Evolutionary conservation across 2,888 invertebrate genomes (phyloP).

Genomic region (Drosophila kanekoi): DNA sequence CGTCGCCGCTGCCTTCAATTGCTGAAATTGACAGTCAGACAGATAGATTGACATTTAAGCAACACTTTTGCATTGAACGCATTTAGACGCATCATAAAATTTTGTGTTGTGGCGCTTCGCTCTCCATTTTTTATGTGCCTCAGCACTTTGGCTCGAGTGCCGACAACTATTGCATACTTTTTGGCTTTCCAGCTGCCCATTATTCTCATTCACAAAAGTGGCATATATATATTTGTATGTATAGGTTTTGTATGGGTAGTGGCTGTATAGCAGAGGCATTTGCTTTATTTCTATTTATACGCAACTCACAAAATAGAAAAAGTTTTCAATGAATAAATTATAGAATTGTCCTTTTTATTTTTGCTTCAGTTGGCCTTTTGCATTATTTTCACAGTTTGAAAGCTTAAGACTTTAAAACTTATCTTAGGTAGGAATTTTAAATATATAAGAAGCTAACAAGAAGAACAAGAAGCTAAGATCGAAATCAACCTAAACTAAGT

Average conservation of each 20-base stretch:
- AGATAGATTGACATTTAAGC: slow-evolving; percentile 81
- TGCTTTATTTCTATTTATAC: slow-evolving; percentile 13
- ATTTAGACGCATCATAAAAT: slow-evolving; percentile 82
- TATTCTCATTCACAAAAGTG: slow-evolving; percentile 31
- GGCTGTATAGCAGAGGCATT: slow-evolving; percentile 24
- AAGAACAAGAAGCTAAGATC: no score
- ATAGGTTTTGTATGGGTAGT: neutral
- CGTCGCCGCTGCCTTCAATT: slow-evolving; percentile 65
- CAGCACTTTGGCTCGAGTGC: slow-evolving; percentile 68
- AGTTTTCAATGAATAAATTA: slow-evolving; percentile 40
- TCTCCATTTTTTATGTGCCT: slow-evolving; percentile 60
- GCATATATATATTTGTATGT: slow-evolving; percentile 3
- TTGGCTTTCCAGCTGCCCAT: slow-evolving; percentile 62
- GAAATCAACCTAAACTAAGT: no score
- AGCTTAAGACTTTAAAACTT: neutral
- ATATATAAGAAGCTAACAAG: no score
- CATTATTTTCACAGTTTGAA: neutral
- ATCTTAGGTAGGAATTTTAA: neutral
- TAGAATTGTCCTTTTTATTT: slow-evolving; percentile 11
- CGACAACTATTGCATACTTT: slow-evolving; percentile 64
- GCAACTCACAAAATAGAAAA: slow-evolving; percentile 3
- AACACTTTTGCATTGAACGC: slow-evolving; percentile 78
- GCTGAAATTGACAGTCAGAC: slow-evolving; percentile 80
- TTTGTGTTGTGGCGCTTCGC: slow-evolving; percentile 47
- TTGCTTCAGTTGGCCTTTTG: neutral